Evolutionary conservation across 2,113 vertebrate genomes (phyloP).

Genomic region (Scophthalmus maximus): DNA sequence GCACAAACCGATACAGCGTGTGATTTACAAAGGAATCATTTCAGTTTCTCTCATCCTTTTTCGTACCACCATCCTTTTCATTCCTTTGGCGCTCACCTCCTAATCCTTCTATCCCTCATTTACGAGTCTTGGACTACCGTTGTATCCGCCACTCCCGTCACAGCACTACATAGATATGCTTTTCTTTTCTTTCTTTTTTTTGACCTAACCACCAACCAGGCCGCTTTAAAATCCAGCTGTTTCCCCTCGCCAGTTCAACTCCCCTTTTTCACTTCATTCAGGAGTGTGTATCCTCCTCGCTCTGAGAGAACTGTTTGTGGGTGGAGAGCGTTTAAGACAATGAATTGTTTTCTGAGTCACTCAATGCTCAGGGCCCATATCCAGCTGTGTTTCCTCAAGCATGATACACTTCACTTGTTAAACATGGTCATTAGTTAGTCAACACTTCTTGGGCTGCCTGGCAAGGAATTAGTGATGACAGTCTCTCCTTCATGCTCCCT

Average conservation of each 20-base stretch:
- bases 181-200: too few relatives aligned
- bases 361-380: conserved; percentile 82
- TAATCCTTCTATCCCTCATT: conserved; percentile 60
- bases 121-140: conserved; percentile 65
- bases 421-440: conserved; percentile 83
- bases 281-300: conserved; percentile 72
- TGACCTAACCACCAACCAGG: conserved; percentile 64
- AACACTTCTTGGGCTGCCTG: conserved; percentile 80
- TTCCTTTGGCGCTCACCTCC: conserved; percentile 50
- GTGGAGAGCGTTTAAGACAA: conserved; percentile 83
- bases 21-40: conserved; percentile 44
- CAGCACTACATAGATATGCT: conserved; percentile 63
- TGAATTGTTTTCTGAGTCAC: conserved; percentile 81
- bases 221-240: conserved; percentile 89
- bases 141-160: conserved; percentile 71
- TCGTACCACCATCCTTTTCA: conserved; percentile 16
- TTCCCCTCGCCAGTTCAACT: conserved; percentile 80
- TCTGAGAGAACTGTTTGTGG: conserved; percentile 78
- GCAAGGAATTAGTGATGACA: conserved; percentile 81
- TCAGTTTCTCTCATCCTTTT: conserved; percentile 17
- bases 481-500: conserved; percentile 76
- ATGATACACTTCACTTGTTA: conserved; percentile 81
- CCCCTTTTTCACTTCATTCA: conserved; percentile 65
- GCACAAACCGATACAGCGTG: conserved; percentile 19
- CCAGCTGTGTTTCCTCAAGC: conserved; percentile 83